Base-by-base conservation (phyloP, 2,113 vertebrate genomes). In the Etheostoma spectabile region DNA sequence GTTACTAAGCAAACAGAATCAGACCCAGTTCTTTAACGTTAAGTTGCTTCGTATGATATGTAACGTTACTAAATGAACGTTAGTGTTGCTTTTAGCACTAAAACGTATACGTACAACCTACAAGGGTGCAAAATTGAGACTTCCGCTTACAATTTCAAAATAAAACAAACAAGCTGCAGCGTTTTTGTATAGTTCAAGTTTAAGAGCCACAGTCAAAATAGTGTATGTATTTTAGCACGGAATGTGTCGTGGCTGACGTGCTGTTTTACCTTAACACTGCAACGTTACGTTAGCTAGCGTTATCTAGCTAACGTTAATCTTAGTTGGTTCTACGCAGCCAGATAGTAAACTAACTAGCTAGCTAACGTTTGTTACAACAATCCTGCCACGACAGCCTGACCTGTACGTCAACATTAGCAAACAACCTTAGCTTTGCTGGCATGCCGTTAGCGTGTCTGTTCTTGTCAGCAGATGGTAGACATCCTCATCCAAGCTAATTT, bases 331-430 rank as follows among this genome's bases (percentile, higher is more conserved):
- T 66, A 30, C 30, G 84, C 70, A 80, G 83, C 53, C 62, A 21
- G 60, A 42, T 27, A 30, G 69, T 79, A 53, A 55, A 27, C 48
- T 13, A 27, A 81, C 68, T 80, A 71, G 35, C 48, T 1, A 86
- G 85, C 85, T 73, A 70, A 49, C 62, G 62, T 11, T 62, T 18
- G 16, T 42, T n/a, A 63, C 35, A 10, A 6, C 52, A 27, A 27
- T 27, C 48, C 52, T 86, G 89, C 91, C 89, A 90, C 91, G 89
- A 88, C 77, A 84, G 64, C 86, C 63, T 51, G 65, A 80, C 55
- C 76, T 77, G 68, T 11, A 45, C 63, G 68, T 46, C 70, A 24
- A 33, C 45, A 73, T 77, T 88, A 93, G 89, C 27, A 2, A 27
- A 3, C 89, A 42, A 18, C 77, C 70, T 77, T 89, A 86, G 88